A percentile compares a stretch with the other conserved stretches of the same genome.
Evolutionary conservation across 2,888 invertebrate species (phyloP).

Genomic region (Limnephilus marmoratus): DNA sequence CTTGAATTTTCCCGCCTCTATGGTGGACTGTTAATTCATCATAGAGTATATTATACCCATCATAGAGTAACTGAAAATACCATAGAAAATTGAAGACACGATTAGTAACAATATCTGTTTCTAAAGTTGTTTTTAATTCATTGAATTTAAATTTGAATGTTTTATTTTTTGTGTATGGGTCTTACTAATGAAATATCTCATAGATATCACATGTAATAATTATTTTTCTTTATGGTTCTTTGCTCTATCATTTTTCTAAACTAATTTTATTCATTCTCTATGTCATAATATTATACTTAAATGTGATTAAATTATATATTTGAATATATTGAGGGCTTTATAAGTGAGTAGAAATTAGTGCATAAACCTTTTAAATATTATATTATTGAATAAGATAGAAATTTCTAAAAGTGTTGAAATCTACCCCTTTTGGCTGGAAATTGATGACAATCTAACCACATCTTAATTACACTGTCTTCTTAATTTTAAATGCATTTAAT

Average conservation of each 20-base stretch:
- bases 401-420: neutral
- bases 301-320: neutral
- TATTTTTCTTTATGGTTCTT: neutral
- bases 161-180: neutral
- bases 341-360: neutral
- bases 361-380: neutral
- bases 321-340: neutral
- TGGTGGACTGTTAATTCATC: no score
- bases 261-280: neutral
- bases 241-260: neutral
- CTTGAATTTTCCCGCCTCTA: no score
- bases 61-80: no score
- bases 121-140: neutral
- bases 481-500: neutral
- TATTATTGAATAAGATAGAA: neutral
- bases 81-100: neutral
- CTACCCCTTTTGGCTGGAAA: neutral
- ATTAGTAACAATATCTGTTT: neutral
- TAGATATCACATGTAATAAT: neutral
- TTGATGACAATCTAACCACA: neutral
- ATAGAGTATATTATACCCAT: no score
- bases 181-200: neutral
- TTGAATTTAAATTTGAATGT: neutral
- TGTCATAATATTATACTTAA: neutral
- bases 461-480: neutral